Evolutionary conservation across 2,797 vertebrate species (phyloP), one percentile per base, ranked within the genome.

Genomic region (Sebastiscus albofasciatus): DNA sequence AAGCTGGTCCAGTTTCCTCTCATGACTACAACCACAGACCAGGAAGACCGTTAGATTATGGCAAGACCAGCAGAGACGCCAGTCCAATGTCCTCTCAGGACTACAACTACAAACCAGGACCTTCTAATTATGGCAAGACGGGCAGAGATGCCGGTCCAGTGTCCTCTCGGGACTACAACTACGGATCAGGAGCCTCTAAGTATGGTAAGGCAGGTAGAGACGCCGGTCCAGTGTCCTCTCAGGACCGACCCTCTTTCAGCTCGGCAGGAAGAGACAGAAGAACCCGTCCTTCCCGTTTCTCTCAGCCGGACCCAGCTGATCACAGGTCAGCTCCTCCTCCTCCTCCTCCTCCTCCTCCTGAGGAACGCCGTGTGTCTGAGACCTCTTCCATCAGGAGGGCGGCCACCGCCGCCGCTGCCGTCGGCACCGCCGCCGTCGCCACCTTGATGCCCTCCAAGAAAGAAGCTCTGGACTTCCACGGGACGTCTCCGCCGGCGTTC

Each of bases 391-490:
- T 9, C 60, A 69, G 31, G 18, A 84, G 27, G 81, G 24, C 64
- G 18, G 20, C 69, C n/a, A 22, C 33, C 20, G 27, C 22, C 20
- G 1, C 27, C 3, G 20, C 18, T 4, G 24, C 59, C 18, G 29
- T 66, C 24, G 29, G 27, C 20, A 27, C 22, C 20, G 1, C 27
- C 11, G 10, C 59, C 29, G 26, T 24, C 24, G 4, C 26, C 29
- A 0, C 46, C 29, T n/a, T 58, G 0, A 13, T 86, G 8, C 95
- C 95, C 7, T 84, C 85, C 29, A 83, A 62, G 79, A 92, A 82
- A 56, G 89, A 94, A 75, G 93, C 92, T 1, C 78, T 80, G 75
- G 96, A 96, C 89, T 96, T 96, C 91, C 93, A 94, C 1, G 96
- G 96, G 59, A 80, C 29, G n/a, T 14, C 12, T 8, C 95, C 96